Conservation (phyloP, 92 coral and sea anemone genomes). For the Zoanthus sansibaricus region DNA sequence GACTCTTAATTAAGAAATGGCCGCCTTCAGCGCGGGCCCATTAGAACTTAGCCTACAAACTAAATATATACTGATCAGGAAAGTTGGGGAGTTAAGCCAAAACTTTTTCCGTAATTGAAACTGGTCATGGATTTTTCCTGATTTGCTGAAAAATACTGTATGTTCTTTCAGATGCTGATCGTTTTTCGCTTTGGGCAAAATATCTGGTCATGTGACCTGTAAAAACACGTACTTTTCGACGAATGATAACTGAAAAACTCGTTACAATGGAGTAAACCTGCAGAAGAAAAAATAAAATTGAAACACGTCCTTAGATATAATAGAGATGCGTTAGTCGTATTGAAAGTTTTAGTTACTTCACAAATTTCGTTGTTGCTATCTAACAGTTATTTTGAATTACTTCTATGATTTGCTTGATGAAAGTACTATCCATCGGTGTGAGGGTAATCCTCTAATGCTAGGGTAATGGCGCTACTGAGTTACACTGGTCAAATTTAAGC, state of each 20-base stretch:
- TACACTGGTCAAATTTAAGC: constrained; percentile 29
- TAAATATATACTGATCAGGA: constrained; percentile 41
- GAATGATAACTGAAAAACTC: not conserved
- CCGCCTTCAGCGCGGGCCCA: not conserved
- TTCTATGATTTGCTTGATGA: not conserved
- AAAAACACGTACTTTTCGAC: no score
- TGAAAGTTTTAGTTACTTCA: not conserved
- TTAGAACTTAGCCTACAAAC: constrained; percentile 35
- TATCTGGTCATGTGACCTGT: no score
- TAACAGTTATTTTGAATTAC: not conserved
- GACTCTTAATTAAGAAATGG: constrained; percentile 57
- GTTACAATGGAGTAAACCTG: not conserved
- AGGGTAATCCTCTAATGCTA: not conserved
- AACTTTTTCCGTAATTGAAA: constrained; percentile 47
- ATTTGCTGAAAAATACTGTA: not conserved
- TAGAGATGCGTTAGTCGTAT: not conserved
- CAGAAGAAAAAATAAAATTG: not conserved
- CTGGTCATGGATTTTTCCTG: constrained; percentile 54
- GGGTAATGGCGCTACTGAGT: constrained; percentile 49
- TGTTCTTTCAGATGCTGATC: not conserved
- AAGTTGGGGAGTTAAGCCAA: constrained; percentile 30
- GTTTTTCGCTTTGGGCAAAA: not conserved
- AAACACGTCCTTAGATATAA: not conserved
- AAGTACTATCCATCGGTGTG: constrained; percentile 46
- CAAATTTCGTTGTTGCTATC: not conserved